Conservation (phyloP, 1,140 invertebrate genomes). For the Drosophila chauvacae region DNA sequence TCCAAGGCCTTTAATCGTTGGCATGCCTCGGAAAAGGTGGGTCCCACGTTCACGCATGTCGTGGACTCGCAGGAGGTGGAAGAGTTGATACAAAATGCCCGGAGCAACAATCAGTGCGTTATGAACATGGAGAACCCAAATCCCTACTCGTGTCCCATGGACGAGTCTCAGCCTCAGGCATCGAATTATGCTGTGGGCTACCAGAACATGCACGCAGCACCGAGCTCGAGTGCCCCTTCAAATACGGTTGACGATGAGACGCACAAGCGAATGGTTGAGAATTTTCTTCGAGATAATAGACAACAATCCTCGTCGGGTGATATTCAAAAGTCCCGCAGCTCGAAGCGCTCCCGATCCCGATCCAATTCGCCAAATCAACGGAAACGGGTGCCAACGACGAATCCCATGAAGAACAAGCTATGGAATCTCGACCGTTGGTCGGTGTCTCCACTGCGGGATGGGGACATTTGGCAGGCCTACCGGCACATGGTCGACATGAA, state of each 20-base stretch:
- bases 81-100: constrained; percentile 44
- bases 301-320: constrained; percentile 13
- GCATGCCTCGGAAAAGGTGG: constrained; percentile 69
- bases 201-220: not conserved
- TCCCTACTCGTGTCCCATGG: constrained; percentile 1
- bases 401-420: constrained; percentile 16
- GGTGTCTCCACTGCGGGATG: constrained; percentile 64
- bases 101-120: constrained; percentile 1
- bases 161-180: constrained; percentile 1
- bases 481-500: constrained; percentile 73
- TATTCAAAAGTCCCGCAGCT: not conserved
- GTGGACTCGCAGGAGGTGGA: constrained; percentile 69
- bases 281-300: constrained; percentile 64
- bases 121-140: constrained; percentile 10
- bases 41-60: constrained; percentile 73
- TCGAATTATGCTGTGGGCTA: constrained; percentile 10
- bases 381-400: constrained; percentile 10
- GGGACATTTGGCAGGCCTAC: constrained; percentile 75
- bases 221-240: not conserved
- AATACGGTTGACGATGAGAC: constrained; percentile 68
- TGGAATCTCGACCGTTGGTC: constrained; percentile 66
- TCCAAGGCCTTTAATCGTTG: constrained; percentile 57
- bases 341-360: constrained; percentile 44
- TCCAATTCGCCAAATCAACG: constrained; percentile 42
- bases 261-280: constrained; percentile 72